Conservation (phyloP, 2,113 vertebrate genomes). For the Hypocryptadius cinnamomeus region DNA sequence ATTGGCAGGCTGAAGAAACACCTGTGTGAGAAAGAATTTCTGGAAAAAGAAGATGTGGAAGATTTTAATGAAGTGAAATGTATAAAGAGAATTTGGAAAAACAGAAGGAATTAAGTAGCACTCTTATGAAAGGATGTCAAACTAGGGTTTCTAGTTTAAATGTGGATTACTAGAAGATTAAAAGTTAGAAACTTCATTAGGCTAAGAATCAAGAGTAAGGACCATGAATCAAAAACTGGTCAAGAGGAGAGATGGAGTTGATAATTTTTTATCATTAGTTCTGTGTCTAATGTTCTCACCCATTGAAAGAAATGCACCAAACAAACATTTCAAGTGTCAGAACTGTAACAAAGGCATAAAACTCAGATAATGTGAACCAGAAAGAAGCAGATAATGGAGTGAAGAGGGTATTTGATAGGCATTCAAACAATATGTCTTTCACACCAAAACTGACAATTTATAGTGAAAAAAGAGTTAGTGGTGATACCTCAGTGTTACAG, state of each 20-base stretch:
- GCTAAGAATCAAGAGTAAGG: not conserved
- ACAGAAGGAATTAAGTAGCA: not conserved
- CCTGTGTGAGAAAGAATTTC: not conserved
- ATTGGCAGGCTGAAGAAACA: not conserved
- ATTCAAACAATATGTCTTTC: not conserved
- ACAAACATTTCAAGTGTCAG: not conserved
- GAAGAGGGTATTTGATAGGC: not conserved
- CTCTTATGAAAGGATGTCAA: not conserved
- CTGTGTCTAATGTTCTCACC: not conserved
- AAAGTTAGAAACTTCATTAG: not conserved
- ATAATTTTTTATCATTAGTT: not conserved
- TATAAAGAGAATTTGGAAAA: not conserved
- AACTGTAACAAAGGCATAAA: fast-evolving
- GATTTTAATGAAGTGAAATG: not conserved
- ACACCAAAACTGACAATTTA: not conserved
- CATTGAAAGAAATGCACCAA: not conserved
- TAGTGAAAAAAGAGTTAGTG: not conserved
- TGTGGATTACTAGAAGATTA: not conserved
- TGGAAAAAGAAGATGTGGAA: not conserved
- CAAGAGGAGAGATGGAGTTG: not conserved
- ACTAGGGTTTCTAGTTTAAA: not conserved
- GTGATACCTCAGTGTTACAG: not conserved
- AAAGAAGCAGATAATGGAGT: not conserved
- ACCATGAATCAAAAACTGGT: not conserved
- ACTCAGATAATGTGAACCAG: not conserved